A percentile compares a stretch with the other conserved stretches of the same genome.
These are phyloP conservation scores for Mermis nigrescens DNA, from an alignment of 2,888 invertebrate species.

Conservation along the genomic window DNA sequence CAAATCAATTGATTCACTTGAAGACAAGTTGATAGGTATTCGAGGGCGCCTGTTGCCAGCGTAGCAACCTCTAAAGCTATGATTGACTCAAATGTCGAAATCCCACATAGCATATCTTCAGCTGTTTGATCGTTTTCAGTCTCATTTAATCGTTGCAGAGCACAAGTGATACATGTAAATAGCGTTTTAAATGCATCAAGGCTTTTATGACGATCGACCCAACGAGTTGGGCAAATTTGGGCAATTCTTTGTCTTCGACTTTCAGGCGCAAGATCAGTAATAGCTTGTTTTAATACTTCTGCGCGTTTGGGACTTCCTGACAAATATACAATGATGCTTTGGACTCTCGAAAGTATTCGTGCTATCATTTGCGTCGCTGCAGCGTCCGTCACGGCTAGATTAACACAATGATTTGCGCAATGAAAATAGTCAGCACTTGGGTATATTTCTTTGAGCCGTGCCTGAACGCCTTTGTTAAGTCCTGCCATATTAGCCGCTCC, in stretches of 20 bases:
- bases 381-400: not conserved
- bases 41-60: no score
- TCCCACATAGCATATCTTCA: no score
- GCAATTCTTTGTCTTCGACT: not conserved
- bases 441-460: not conserved
- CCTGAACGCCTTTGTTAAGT: conserved; percentile 1
- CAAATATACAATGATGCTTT: not conserved
- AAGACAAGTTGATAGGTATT: no score
- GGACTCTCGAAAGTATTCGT: not conserved
- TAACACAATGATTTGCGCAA: not conserved
- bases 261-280: not conserved
- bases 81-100: no score
- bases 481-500: conserved; percentile 7
- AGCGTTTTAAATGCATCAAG: no score
- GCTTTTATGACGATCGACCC: not conserved
- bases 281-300: not conserved
- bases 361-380: not conserved
- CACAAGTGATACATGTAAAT: no score
- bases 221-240: not conserved
- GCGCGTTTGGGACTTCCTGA: not conserved
- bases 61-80: no score
- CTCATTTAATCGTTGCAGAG: no score
- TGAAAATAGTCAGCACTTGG: not conserved
- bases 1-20: no score
- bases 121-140: no score